Conservation (phyloP, 2,113 vertebrate genomes). For the Laticauda laticaudata region DNA sequence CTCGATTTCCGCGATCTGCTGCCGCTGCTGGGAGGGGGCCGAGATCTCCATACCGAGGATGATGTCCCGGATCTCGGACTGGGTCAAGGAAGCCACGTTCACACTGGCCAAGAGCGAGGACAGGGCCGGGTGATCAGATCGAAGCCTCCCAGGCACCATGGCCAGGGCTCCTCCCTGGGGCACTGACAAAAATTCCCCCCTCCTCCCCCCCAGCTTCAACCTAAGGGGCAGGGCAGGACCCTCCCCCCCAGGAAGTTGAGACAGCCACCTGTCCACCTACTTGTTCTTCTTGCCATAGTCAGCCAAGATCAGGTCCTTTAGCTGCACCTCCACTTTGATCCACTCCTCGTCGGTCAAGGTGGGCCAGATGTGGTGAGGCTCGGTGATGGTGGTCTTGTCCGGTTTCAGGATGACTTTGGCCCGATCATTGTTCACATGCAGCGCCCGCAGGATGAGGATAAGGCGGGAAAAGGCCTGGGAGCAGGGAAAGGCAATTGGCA, state of each 20-base stretch:
- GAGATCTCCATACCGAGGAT: slow-evolving; percentile 99
- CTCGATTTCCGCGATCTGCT: slow-evolving; percentile 98
- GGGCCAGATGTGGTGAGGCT: slow-evolving; percentile 99
- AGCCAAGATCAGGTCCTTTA: slow-evolving; percentile 96
- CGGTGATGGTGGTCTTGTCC: slow-evolving; percentile 96
- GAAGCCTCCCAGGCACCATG: not conserved
- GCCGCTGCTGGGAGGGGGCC: slow-evolving; percentile 96
- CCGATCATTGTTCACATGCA: slow-evolving; percentile 96
- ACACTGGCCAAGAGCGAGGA: slow-evolving; percentile 73
- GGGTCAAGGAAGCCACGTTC: slow-evolving; percentile 95
- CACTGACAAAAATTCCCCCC: no score
- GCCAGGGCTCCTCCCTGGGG: fast-evolving
- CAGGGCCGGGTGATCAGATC: fast-evolving
- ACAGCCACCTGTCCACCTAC: slow-evolving; percentile 68
- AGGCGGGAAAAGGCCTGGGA: slow-evolving; percentile 96
- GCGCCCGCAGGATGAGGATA: slow-evolving; percentile 93
- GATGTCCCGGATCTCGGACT: slow-evolving; percentile 98
- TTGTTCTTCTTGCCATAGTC: slow-evolving; percentile 99
- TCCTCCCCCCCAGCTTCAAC: not conserved
- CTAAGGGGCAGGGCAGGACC: not conserved
- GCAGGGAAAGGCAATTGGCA: fast-evolving
- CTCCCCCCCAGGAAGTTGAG: not conserved
- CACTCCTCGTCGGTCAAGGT: slow-evolving; percentile 97
- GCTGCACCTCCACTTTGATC: slow-evolving; percentile 99
- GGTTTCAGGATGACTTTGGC: slow-evolving; percentile 98